Evolutionary conservation across 2,113 vertebrate species (phyloP), one percentile per base, ranked within the genome.

Genomic region (Mystacornis crossleyi): DNA sequence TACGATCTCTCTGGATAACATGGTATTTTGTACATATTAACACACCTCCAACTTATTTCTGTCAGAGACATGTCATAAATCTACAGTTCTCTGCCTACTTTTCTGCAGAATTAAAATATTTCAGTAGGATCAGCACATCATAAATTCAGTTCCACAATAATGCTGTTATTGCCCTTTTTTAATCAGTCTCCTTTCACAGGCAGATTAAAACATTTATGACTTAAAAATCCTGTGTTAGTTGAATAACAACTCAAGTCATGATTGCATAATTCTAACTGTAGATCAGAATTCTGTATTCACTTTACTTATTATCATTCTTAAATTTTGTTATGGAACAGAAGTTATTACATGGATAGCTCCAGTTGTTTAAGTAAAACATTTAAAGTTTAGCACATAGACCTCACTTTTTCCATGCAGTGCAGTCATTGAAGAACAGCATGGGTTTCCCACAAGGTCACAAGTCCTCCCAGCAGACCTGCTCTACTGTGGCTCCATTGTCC

Each of bases 1-100:
- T 83, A 40, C 8, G 21, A 16, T 45, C 74, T 90, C 80, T 77
- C 58, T n/a, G 38, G 34, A 34, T 86, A 90, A 36, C 73, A 31
- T 0, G 8, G 20, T 86, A 38, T 90, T 90, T 95, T 90, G 34
- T 78, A 51, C 20, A 26, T 83, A 47, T 81, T 83, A 81, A 70
- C 71, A 72, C 36, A 95, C 69, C 64, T 96, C 55, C 72, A 92
- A 74, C 55, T 83, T 86, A 92, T 55, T 90, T 90, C 60, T 83
- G 55, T 78, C 82, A 58, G 79, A 71, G 55, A 81, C 18, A 9
- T 83, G 43, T 86, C 67, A 81, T 70, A 86, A 89, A 60, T 93
- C 45, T 77, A 43, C 2, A 2, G 33, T 74, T 66, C 34, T 58
- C 58, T 96, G 62, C 50, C 54, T 82, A 6, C 33, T 69, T 90